Evolutionary conservation across 2,888 invertebrate genomes (phyloP).

Genomic region (Octodonta nipae): DNA sequence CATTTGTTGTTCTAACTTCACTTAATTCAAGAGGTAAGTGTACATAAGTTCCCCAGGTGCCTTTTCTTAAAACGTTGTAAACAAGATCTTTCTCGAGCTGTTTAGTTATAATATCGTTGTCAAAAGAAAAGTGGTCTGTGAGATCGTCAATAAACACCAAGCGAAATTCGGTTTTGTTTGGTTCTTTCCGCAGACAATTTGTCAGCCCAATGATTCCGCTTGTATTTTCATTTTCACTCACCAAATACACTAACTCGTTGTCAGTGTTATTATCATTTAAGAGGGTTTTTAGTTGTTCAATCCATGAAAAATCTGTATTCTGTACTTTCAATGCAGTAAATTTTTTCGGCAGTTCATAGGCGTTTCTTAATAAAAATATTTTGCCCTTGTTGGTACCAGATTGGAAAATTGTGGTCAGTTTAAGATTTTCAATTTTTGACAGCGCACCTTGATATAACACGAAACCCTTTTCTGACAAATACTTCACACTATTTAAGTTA

Average conservation of each 20-base stretch:
- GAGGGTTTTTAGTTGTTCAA: too few relatives aligned
- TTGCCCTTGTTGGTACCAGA: too few relatives aligned
- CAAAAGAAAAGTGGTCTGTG: conserved; percentile 14
- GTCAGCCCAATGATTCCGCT: conserved; percentile 20
- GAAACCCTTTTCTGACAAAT: too few relatives aligned
- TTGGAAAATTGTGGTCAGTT: too few relatives aligned
- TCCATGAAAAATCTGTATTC: too few relatives aligned
- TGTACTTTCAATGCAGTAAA: too few relatives aligned
- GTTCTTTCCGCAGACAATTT: conserved; percentile 15
- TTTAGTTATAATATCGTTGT: conserved; percentile 14
- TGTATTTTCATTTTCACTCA: conserved; percentile 9
- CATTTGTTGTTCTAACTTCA: conserved; percentile 35
- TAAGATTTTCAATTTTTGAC: too few relatives aligned
- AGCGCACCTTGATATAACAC: too few relatives aligned
- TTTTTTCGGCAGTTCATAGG: too few relatives aligned
- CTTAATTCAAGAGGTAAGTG: conserved; percentile 14
- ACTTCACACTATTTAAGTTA: too few relatives aligned
- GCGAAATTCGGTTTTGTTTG: conserved; percentile 10
- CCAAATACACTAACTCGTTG: conserved; percentile 15
- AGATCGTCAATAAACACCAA: conserved; percentile 15
- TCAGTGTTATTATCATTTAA: too few relatives aligned
- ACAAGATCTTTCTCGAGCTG: conserved; percentile 19
- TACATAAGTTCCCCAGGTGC: conserved; percentile 20
- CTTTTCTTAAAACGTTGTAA: conserved; percentile 18
- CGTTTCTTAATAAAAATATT: too few relatives aligned